phyloP scores from a whole-genome alignment of 2,797 vertebrate genomes.

The Podargus strigoides region DNA sequence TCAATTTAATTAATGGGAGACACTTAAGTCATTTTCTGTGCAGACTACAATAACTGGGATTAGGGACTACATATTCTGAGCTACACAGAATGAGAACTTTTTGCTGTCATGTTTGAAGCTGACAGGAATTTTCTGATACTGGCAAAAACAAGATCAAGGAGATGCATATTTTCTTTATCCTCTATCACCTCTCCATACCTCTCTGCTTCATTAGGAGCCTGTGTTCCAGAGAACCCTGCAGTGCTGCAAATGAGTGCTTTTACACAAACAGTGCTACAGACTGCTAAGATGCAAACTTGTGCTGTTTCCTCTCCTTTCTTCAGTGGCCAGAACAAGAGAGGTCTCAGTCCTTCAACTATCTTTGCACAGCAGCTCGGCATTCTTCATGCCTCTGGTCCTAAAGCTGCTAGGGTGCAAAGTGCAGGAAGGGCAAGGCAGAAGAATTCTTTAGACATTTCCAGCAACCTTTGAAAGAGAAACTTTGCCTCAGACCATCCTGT shows the following conservation, averaged over 20 bases:
- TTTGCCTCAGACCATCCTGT: not conserved
- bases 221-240: not conserved
- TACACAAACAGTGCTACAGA: not conserved
- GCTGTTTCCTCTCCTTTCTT: not conserved
- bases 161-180: not conserved
- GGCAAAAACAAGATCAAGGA: not conserved
- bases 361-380: not conserved
- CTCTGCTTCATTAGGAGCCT: not conserved
- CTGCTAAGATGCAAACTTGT: not conserved
- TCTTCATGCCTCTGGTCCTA: not conserved
- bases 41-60: not conserved
- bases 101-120: not conserved
- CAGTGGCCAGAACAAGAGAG: not conserved
- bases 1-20: not conserved
- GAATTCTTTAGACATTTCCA: not conserved
- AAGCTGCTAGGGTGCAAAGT: not conserved
- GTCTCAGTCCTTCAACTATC: not conserved
- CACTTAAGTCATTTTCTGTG: not conserved
- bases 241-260: not conserved
- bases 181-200: not conserved
- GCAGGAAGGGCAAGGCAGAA: not conserved
- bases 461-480: not conserved
- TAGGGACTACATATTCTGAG: not conserved
- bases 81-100: not conserved
- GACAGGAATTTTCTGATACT: not conserved